Conservation (phyloP, 2,113 vertebrate species). For the Melanerpes aurifrons region DNA sequence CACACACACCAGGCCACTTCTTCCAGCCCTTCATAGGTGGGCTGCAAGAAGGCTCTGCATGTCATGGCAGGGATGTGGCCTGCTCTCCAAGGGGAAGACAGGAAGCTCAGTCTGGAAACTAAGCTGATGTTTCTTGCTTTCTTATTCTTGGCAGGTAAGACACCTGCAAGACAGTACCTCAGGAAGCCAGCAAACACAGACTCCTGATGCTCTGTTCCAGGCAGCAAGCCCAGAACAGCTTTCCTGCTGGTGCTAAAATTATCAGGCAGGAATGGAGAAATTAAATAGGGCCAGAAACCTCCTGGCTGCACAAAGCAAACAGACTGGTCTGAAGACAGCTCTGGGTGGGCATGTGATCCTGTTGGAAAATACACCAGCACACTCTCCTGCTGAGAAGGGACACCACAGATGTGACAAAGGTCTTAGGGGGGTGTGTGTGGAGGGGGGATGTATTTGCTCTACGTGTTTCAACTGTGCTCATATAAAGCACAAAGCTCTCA, state of each 20-base stretch:
- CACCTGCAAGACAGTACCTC: constrained; percentile 15
- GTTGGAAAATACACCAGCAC: neutral
- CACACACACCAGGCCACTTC: neutral
- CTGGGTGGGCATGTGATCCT: neutral
- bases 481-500: neutral
- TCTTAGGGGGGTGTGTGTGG: neutral
- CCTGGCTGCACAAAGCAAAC: neutral
- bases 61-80: neutral
- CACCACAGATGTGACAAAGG: neutral
- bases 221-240: constrained; percentile 38
- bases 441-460: neutral
- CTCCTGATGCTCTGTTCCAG: neutral
- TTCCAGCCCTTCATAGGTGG: constrained; percentile 20
- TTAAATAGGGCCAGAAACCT: constrained; percentile 2
- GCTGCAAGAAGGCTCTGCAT: neutral
- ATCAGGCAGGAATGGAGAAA: neutral
- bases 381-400: neutral
- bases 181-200: constrained; percentile 14
- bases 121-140: constrained; percentile 6
- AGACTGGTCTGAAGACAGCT: neutral
- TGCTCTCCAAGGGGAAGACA: constrained; percentile 17
- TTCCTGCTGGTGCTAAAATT: constrained; percentile 33
- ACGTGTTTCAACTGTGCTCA: neutral
- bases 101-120: constrained; percentile 53
- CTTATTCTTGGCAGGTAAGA: constrained; percentile 63